phyloP scores from a whole-genome alignment of 92 coral and sea anemone species.

The Phenganax subtilis region DNA sequence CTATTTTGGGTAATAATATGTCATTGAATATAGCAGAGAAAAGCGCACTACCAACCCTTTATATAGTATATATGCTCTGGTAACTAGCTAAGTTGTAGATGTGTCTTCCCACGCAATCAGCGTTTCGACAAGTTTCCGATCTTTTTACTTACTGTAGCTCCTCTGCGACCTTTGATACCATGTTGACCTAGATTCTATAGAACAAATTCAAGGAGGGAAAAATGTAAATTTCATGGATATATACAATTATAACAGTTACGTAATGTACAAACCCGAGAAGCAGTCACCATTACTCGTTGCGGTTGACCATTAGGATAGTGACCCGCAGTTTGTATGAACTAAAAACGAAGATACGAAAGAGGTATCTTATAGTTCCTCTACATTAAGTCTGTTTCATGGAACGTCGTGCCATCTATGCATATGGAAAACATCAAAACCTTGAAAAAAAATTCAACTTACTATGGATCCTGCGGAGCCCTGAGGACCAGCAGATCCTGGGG shows the following conservation, averaged over 20 bases:
- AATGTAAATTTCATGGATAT: background rate
- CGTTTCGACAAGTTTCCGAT: background rate
- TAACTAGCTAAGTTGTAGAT: too few relatives aligned
- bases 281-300: slow-evolving; percentile 1
- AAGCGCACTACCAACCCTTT: too few relatives aligned
- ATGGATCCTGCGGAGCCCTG: background rate
- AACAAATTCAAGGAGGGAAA: background rate
- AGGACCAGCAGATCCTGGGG: slow-evolving; percentile 56
- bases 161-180: background rate
- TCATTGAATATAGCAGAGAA: too few relatives aligned
- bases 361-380: too few relatives aligned
- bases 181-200: background rate
- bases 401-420: too few relatives aligned
- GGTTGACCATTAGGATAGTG: slow-evolving; percentile 12
- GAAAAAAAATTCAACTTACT: background rate
- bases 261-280: slow-evolving; percentile 3
- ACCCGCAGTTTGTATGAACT: slow-evolving; percentile 27
- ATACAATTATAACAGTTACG: background rate
- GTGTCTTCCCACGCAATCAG: too few relatives aligned
- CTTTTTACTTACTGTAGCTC: background rate
- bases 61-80: too few relatives aligned
- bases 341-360: background rate
- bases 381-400: too few relatives aligned
- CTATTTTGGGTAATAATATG: too few relatives aligned
- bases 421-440: background rate